phyloP scores from a whole-genome alignment of 2,797 vertebrate species.

The Microtus californicus region DNA sequence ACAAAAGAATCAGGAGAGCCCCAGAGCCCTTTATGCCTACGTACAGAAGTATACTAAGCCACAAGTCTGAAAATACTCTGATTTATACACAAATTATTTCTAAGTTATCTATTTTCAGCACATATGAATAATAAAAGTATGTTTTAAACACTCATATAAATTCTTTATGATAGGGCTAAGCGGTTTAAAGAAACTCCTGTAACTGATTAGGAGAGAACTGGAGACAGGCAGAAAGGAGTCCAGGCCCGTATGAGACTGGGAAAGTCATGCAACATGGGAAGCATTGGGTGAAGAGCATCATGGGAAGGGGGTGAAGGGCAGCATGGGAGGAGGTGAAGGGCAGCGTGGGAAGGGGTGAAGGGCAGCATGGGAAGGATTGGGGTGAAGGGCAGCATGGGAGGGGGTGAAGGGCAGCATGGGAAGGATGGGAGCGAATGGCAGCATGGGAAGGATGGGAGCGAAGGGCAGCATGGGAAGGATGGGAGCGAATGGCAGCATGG shows the following conservation, averaged over 20 bases:
- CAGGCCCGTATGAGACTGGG: neutral
- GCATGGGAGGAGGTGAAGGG: neutral
- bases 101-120: conserved; percentile 44
- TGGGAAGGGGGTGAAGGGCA: neutral
- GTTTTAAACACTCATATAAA: conserved; percentile 26
- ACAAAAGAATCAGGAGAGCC: neutral
- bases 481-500: too few relatives aligned
- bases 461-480: too few relatives aligned
- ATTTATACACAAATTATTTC: conserved; percentile 41
- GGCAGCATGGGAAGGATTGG: neutral
- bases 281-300: too few relatives aligned
- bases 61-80: conserved; percentile 45
- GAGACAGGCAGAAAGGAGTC: neutral
- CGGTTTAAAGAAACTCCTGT: conserved; percentile 18
- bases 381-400: too few relatives aligned
- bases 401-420: too few relatives aligned
- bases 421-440: neutral
- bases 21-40: neutral
- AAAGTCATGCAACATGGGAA: neutral
- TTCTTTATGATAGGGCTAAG: neutral
- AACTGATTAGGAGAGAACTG: conserved; percentile 24
- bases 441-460: neutral
- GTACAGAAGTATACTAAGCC: neutral
- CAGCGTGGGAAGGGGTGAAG: neutral
- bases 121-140: neutral